Conservation (phyloP, 1,140 invertebrate species). For the Heliconius eleuchia region DNA sequence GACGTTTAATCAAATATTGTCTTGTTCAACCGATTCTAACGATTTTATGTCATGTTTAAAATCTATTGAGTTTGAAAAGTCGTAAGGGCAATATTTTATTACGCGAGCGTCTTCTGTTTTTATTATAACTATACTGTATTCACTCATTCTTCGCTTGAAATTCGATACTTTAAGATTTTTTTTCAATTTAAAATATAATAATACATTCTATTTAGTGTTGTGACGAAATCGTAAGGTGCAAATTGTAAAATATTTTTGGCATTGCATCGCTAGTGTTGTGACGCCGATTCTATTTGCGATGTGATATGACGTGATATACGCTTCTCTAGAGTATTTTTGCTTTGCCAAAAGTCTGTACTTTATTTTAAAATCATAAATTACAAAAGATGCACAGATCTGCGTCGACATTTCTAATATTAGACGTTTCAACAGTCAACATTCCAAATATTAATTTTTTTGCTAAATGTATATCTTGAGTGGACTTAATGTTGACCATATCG, state of each 20-base stretch:
- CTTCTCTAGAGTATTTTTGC: slow-evolving; percentile 32
- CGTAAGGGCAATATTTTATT: background rate
- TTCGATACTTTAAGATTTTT: background rate
- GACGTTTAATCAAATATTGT: background rate
- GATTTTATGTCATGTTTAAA: too few species aligned
- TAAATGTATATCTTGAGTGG: background rate
- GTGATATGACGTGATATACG: slow-evolving; percentile 39
- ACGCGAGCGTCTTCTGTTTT: background rate
- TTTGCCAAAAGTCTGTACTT: slow-evolving; percentile 25
- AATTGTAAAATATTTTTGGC: slow-evolving; percentile 28
- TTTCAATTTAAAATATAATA: background rate
- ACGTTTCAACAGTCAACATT: background rate
- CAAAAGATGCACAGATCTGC: background rate
- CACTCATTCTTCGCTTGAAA: background rate
- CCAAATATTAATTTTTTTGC: background rate
- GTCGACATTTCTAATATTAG: background rate
- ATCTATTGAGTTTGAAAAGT: background rate
- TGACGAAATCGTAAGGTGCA: slow-evolving; percentile 18
- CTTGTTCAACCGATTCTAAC: background rate
- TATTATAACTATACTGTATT: background rate
- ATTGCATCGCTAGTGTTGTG: slow-evolving; percentile 25
- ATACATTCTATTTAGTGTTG: slow-evolving; percentile 9
- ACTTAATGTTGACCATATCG: background rate
- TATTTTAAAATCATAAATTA: slow-evolving; percentile 13
- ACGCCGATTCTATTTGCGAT: slow-evolving; percentile 32